Evolutionary conservation across 2,113 vertebrate genomes (phyloP).

Genomic region (Corythornis vintsioides): DNA sequence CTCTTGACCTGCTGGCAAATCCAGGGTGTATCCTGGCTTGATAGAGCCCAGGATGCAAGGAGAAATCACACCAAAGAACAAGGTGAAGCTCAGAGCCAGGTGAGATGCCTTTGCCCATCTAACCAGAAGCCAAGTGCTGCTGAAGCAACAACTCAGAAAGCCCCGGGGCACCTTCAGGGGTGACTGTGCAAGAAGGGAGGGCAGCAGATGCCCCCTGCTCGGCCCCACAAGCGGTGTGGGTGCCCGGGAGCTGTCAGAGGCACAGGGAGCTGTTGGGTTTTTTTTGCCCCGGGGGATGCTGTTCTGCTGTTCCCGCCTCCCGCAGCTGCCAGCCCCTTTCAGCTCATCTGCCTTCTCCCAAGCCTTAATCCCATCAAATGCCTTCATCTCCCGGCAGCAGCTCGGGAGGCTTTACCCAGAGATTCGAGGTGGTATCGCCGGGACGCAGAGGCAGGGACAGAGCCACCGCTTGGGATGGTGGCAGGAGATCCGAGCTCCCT

Average conservation of each 20-base stretch:
- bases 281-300: not conserved
- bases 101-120: not conserved
- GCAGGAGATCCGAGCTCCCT: not conserved
- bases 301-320: not conserved
- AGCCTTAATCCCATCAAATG: not conserved
- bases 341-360: conserved; percentile 5
- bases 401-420: not conserved
- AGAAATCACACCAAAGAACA: not conserved
- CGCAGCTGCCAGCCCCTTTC: not conserved
- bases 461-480: fast-evolving
- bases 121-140: not conserved
- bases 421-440: not conserved
- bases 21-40: too few relatives aligned
- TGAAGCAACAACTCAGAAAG: conserved; percentile 25
- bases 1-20: too few relatives aligned
- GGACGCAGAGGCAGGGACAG: not conserved
- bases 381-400: not conserved
- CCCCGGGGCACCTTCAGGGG: not conserved
- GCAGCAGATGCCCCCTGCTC: not conserved
- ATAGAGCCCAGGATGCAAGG: too few relatives aligned
- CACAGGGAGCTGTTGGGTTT: not conserved
- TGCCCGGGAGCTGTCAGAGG: not conserved
- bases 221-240: not conserved
- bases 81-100: fast-evolving
- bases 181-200: conserved; percentile 7